phyloP scores from a whole-genome alignment of 2,113 vertebrate genomes.

The Leucopsar rothschildi region DNA sequence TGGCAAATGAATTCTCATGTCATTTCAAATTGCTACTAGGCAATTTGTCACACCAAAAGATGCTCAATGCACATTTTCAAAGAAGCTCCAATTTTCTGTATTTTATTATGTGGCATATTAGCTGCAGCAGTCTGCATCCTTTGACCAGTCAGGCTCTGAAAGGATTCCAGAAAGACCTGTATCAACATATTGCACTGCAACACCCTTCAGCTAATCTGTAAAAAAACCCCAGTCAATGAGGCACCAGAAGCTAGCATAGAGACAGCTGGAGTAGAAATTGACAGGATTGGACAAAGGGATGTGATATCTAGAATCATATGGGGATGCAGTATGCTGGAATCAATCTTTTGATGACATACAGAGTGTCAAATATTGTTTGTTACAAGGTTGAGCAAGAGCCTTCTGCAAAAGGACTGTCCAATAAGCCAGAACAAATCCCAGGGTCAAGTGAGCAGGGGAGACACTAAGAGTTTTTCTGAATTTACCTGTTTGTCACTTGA shows the following conservation, averaged over 20 bases:
- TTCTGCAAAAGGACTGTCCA: neutral
- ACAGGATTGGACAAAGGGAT: neutral
- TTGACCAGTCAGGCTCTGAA: neutral
- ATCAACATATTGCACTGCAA: neutral
- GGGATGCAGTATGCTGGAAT: neutral
- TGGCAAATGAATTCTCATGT: neutral
- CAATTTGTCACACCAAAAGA: neutral
- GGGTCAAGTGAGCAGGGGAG: neutral
- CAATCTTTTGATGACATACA: neutral
- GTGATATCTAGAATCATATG: neutral
- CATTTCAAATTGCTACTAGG: neutral
- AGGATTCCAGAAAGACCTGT: neutral
- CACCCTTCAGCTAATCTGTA: neutral
- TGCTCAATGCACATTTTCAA: neutral
- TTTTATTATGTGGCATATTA: neutral
- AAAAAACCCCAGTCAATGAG: neutral
- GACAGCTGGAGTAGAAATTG: neutral
- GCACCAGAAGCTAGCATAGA: neutral
- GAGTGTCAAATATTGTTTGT: neutral
- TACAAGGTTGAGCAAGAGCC: rapidly evolving
- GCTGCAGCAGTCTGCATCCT: neutral
- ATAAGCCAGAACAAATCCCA: neutral
- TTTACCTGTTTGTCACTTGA: neutral
- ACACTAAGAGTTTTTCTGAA: neutral
- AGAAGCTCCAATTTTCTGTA: neutral